Evolutionary conservation across 2,888 invertebrate species (phyloP).

Genomic region (Machimus rusticus): DNA sequence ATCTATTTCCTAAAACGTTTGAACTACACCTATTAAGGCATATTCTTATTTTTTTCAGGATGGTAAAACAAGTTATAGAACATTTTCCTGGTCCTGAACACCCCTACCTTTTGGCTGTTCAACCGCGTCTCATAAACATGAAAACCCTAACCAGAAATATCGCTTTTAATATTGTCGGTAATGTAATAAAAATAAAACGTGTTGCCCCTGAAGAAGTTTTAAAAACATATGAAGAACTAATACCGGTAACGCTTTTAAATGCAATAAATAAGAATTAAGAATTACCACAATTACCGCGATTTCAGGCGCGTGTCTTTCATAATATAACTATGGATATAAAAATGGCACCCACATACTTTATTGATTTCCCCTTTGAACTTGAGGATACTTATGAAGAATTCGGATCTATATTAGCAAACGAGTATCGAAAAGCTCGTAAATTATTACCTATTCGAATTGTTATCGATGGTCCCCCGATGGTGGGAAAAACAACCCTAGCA

Average conservation of each 20-base stretch:
- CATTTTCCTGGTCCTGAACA: constrained; percentile 65
- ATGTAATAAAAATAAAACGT: constrained; percentile 61
- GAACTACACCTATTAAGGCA: too few species aligned
- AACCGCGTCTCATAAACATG: constrained; percentile 67
- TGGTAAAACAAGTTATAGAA: constrained; percentile 63
- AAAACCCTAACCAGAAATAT: constrained; percentile 68
- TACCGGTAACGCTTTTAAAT: constrained; percentile 56
- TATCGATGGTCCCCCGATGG: constrained; percentile 72
- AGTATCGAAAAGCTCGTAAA: constrained; percentile 66
- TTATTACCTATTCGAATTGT: constrained; percentile 69
- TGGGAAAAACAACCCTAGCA: constrained; percentile 71
- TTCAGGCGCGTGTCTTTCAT: constrained; percentile 68
- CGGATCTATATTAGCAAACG: constrained; percentile 63
- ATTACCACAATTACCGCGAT: not conserved
- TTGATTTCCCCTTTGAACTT: constrained; percentile 66
- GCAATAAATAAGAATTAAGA: not conserved
- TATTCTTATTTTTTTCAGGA: constrained; percentile 57
- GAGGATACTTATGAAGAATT: constrained; percentile 36
- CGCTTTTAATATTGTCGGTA: constrained; percentile 43
- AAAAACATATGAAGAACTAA: constrained; percentile 65
- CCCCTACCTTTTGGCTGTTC: constrained; percentile 71
- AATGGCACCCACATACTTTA: constrained; percentile 69
- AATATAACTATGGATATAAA: constrained; percentile 67
- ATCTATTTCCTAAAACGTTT: not conserved
- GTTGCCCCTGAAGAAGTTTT: constrained; percentile 68